These are phyloP conservation scores for Ctena decussata DNA, from an alignment of 2,888 invertebrate genomes.

Conservation along the genomic window DNA sequence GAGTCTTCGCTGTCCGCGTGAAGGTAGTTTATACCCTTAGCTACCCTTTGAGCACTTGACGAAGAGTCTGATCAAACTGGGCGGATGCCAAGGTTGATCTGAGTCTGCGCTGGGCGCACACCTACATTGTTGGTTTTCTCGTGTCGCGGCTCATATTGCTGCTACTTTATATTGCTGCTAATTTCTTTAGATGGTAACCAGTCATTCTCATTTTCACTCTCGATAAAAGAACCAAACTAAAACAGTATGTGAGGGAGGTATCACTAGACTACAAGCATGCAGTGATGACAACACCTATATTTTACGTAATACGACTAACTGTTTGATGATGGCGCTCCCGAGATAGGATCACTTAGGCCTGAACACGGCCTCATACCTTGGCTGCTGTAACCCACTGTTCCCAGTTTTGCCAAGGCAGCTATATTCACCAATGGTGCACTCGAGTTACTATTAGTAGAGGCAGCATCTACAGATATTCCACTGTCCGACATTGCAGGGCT, in stretches of 20 bases:
- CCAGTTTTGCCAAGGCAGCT: conserved; percentile 95
- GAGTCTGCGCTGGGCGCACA: too few relatives aligned
- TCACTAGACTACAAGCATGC: conserved; percentile 25
- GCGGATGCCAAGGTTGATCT: too few relatives aligned
- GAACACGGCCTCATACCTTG: conserved; percentile 86
- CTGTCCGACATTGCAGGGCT: conserved; percentile 87
- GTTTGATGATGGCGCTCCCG: conserved; percentile 49
- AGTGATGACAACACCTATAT: conserved; percentile 45
- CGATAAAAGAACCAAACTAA: too few relatives aligned
- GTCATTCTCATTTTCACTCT: too few relatives aligned
- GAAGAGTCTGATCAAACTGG: too few relatives aligned
- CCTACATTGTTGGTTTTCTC: too few relatives aligned
- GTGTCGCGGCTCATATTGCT: too few relatives aligned
- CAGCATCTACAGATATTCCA: conserved; percentile 86
- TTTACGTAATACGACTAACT: conserved; percentile 47
- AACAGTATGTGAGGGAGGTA: background rate
- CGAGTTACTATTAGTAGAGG: conserved; percentile 82
- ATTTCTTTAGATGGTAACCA: too few relatives aligned
- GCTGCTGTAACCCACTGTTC: conserved; percentile 88
- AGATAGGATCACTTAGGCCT: conserved; percentile 53
- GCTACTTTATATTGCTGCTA: too few relatives aligned
- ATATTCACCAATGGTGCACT: conserved; percentile 92
- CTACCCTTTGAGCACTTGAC: too few relatives aligned
- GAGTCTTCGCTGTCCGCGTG: too few relatives aligned
- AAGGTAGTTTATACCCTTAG: too few relatives aligned